A percentile compares a stretch with the other conserved stretches of the same genome.
phyloP scores from a whole-genome alignment of 2,888 invertebrate species.

The Noctua pronuba region DNA sequence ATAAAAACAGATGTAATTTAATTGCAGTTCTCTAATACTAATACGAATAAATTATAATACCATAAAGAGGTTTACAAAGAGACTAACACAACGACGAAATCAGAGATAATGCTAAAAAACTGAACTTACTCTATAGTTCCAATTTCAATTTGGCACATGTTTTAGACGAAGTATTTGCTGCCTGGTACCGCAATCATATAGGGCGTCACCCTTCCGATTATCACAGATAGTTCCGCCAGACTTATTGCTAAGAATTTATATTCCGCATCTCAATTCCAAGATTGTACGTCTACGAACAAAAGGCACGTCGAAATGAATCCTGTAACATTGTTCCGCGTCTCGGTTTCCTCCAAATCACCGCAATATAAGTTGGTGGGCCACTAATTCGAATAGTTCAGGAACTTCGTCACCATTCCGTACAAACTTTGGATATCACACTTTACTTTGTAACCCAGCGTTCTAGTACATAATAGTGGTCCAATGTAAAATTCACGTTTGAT shows the following conservation, averaged over 20 bases:
- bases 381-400: constrained; percentile 57
- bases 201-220: neutral
- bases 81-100: neutral
- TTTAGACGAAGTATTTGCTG: neutral
- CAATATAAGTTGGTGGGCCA: constrained; percentile 47
- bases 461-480: neutral
- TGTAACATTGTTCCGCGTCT: constrained; percentile 34
- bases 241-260: constrained; percentile 36
- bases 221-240: neutral
- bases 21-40: neutral
- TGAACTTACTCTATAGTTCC: neutral
- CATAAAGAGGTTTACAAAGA: neutral
- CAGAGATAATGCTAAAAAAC: neutral
- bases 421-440: constrained; percentile 46
- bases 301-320: constrained; percentile 23
- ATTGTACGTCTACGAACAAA: constrained; percentile 8
- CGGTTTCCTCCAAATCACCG: constrained; percentile 34
- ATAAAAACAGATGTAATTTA: neutral
- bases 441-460: constrained; percentile 20
- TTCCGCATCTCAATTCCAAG: constrained; percentile 2
- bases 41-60: neutral
- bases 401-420: constrained; percentile 20
- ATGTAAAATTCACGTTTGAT: constrained; percentile 9
- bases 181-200: no score
- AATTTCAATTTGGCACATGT: neutral